phyloP scores from a whole-genome alignment of 2,888 invertebrate species.

The Germaria angustata region DNA sequence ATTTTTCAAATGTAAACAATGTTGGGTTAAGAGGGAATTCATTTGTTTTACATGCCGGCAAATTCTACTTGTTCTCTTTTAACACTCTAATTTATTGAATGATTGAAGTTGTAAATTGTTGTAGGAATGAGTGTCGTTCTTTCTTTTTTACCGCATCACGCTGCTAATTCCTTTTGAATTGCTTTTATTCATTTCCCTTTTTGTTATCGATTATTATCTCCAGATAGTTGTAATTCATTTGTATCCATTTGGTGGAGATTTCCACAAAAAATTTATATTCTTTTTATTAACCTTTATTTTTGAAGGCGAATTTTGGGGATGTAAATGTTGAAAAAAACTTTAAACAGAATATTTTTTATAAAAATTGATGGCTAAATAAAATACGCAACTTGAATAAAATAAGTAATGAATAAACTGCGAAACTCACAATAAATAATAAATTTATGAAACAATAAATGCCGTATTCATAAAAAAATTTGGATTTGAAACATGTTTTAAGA shows the following conservation, averaged over 20 bases:
- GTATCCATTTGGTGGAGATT: constrained; percentile 1
- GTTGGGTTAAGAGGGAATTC: constrained; percentile 10
- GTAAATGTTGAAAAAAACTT: too few relatives aligned
- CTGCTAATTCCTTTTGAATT: constrained; percentile 34
- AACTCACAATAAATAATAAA: too few relatives aligned
- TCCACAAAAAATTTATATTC: background rate
- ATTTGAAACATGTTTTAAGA: too few relatives aligned
- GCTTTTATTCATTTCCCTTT: constrained; percentile 48
- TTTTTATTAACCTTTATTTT: background rate
- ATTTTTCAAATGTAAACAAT: constrained; percentile 8
- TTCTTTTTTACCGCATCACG: constrained; percentile 36
- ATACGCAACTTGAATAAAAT: too few relatives aligned
- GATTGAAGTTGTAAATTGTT: constrained; percentile 40
- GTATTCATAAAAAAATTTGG: too few relatives aligned
- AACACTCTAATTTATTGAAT: constrained; percentile 24
- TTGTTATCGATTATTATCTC: constrained; percentile 45
- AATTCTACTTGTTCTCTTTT: constrained; percentile 42
- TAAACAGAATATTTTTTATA: too few relatives aligned
- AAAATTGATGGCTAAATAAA: too few relatives aligned
- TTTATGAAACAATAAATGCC: too few relatives aligned
- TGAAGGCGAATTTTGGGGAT: too few relatives aligned
- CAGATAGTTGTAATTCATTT: constrained; percentile 9
- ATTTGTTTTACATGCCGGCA: constrained; percentile 38
- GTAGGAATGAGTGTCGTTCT: constrained; percentile 3
- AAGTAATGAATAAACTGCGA: too few relatives aligned